Percentiles rank a stretch among this genome's conserved stretches.
Conservation (phyloP, 2,888 invertebrate genomes). For the Mythimna vitellina region DNA sequence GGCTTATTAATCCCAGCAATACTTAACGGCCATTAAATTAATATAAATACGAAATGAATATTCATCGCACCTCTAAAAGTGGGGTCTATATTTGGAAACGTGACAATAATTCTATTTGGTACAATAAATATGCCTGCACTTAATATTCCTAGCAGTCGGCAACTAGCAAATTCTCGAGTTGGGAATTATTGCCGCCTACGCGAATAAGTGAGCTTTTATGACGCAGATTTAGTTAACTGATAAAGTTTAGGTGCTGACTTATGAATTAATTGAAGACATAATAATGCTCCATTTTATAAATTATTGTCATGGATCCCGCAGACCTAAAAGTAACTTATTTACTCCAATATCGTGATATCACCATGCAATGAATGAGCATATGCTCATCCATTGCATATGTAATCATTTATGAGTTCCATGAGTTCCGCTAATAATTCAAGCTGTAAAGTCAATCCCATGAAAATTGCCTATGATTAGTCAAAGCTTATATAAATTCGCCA, state of each 20-base stretch:
- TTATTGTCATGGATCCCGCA: too few species aligned
- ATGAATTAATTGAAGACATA: background rate
- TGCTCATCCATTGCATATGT: too few species aligned
- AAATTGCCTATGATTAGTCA: background rate
- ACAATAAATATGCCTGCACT: slow-evolving; percentile 44
- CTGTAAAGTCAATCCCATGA: background rate
- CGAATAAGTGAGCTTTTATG: slow-evolving; percentile 17
- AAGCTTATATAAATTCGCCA: background rate
- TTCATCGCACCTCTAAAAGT: slow-evolving; percentile 52
- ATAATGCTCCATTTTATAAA: background rate
- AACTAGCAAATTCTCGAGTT: slow-evolving; percentile 29
- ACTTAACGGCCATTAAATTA: slow-evolving; percentile 36
- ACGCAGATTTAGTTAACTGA: slow-evolving; percentile 29
- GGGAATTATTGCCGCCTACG: slow-evolving; percentile 14
- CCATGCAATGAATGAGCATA: too few species aligned
- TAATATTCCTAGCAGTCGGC: slow-evolving; percentile 52
- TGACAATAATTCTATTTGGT: slow-evolving; percentile 54
- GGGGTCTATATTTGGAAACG: slow-evolving; percentile 51
- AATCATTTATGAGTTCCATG: too few species aligned
- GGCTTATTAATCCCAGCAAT: slow-evolving; percentile 41
- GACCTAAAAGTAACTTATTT: too few species aligned
- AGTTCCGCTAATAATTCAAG: too few species aligned
- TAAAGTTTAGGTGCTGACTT: slow-evolving; percentile 17
- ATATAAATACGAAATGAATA: slow-evolving; percentile 54
- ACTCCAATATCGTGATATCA: too few species aligned